Percentiles rank a stretch among this genome's conserved stretches.
These are phyloP conservation scores for Cantharis lateralis DNA, from an alignment of 2,888 invertebrate genomes.

Conservation along the genomic window DNA sequence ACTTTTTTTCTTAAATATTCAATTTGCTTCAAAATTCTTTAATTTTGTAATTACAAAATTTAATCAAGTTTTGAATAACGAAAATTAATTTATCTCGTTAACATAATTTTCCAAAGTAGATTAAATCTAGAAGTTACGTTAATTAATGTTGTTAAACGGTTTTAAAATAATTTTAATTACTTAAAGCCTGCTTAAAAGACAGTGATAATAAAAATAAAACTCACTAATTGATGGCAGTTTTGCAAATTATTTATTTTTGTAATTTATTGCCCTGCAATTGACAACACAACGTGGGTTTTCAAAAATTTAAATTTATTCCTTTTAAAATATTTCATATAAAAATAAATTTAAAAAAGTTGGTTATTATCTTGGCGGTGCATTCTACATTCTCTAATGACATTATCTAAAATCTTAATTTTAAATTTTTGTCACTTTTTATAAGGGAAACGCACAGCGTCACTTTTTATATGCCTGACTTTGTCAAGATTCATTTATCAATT, in stretches of 20 bases:
- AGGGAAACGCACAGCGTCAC: neutral
- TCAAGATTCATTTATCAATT: constrained; percentile 2
- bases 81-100: neutral
- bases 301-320: neutral
- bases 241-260: neutral
- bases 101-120: neutral
- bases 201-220: neutral
- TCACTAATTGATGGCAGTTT: neutral
- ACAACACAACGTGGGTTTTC: neutral
- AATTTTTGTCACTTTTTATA: neutral
- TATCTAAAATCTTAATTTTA: neutral
- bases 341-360: neutral
- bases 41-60: neutral
- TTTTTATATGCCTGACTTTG: constrained; percentile 1
- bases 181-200: neutral
- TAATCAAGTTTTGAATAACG: neutral
- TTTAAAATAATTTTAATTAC: neutral
- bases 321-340: neutral
- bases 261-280: neutral
- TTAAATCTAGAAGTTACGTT: neutral
- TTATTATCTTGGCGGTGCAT: neutral
- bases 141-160: neutral
- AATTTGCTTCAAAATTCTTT: neutral
- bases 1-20: neutral
- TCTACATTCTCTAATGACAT: neutral